These are phyloP conservation scores for Piliocolobus tephrosceles DNA, from an alignment of 2,113 vertebrate genomes.

Conservation along the genomic window DNA sequence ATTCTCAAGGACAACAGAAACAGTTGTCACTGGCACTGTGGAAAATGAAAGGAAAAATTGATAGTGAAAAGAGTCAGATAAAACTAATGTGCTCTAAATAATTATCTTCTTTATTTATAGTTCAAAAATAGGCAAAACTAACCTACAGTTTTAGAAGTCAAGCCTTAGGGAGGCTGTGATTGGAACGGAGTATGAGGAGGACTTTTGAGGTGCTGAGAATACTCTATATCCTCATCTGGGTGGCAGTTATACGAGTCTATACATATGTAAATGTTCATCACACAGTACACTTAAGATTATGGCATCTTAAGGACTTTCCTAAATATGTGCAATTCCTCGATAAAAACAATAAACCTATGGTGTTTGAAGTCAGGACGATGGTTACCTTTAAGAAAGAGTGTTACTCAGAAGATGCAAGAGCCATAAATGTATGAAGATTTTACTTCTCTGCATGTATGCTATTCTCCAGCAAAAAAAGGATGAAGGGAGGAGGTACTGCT, in stretches of 20 bases:
- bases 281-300: not conserved
- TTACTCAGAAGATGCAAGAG: not conserved
- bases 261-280: not conserved
- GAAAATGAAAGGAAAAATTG: not conserved
- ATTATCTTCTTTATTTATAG: not conserved
- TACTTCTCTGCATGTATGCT: not conserved
- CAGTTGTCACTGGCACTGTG: not conserved
- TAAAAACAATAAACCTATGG: not conserved
- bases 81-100: not conserved
- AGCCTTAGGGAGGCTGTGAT: not conserved
- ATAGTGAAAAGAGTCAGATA: not conserved
- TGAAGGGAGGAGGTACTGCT: not conserved
- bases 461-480: not conserved
- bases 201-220: not conserved
- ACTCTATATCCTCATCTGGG: not conserved
- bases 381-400: not conserved
- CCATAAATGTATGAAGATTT: not conserved
- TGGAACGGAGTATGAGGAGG: not conserved
- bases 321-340: not conserved
- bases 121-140: not conserved
- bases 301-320: not conserved
- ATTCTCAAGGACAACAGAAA: not conserved
- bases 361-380: not conserved
- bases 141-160: not conserved
- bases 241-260: not conserved